Evolutionary conservation across 2,113 vertebrate genomes (phyloP), one percentile per base, ranked within the genome.

Genomic region (Trogon melanurus): DNA sequence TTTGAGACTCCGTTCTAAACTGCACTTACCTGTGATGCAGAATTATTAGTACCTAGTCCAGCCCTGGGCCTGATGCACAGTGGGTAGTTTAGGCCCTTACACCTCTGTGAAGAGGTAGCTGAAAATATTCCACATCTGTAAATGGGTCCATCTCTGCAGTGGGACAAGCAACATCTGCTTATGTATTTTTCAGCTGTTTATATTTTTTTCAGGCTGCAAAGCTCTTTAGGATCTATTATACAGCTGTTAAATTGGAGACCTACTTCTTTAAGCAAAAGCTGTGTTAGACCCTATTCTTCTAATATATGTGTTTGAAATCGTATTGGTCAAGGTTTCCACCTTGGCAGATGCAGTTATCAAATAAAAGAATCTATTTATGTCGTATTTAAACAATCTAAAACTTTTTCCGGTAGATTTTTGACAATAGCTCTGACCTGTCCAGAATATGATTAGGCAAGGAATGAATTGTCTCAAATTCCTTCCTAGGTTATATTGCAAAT

Each of bases 51-150:
- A n/a, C 44, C 27, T 70, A 16, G 56, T 72, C 34, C 51, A 48
- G 57, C 45, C 38, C 51, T 56, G 72, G 14, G n/a, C 70, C 48
- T 4, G 1, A 16, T 2, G 2, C 73, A 32, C 1, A 13, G 0
- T 23, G 30, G 9, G 5, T 34, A 41, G 45, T 38, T 65, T 27
- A 32, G 65, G 74, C 17, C 34, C 62, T 67, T 58, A 30, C 23
- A 38, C 10, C 29, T 69, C 61, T 69, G 51, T 62, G 51, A 38
- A 58, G 65, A 36, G 34, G 25, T 38, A 87, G 38, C 9, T 85
- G 74, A 50, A 58, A 54, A 47, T 54, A 12, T 70, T 74, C 34
- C 65, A 44, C 16, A 32, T 18, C 50, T 53, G n/a, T 48, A 53
- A 61, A 50, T 36, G 36, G 11, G 16, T 50, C 34, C 32, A 30